A percentile compares a stretch with the other conserved stretches of the same genome.
phyloP scores from a whole-genome alignment of 2,113 vertebrate genomes.

The Etheostoma spectabile region DNA sequence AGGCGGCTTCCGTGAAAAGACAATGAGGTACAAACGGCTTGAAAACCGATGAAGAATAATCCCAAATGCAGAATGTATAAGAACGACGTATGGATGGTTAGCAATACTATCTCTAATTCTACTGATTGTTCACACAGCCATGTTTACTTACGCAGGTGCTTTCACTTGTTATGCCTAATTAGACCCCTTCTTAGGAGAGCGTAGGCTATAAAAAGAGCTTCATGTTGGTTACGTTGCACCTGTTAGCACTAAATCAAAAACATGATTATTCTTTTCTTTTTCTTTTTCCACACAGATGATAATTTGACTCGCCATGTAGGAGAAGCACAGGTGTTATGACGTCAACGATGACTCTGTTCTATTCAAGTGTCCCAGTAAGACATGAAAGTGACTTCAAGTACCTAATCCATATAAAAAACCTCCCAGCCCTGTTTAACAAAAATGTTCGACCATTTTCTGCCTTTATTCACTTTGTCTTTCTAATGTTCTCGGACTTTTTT shows the following conservation, averaged over 20 bases:
- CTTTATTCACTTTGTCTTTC: neutral
- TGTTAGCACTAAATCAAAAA: neutral
- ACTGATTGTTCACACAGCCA: neutral
- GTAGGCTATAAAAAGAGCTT: neutral
- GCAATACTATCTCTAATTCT: neutral
- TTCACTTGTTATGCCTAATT: neutral
- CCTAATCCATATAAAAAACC: neutral
- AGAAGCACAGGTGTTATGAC: neutral
- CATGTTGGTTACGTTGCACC: neutral
- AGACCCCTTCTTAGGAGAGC: neutral
- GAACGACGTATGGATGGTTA: neutral
- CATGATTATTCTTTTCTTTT: neutral
- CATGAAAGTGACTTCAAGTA: neutral
- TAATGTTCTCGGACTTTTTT: neutral
- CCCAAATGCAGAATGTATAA: neutral
- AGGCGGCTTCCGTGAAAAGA: neutral
- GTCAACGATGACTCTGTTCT: neutral
- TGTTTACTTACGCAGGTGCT: neutral
- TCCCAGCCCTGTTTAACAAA: neutral
- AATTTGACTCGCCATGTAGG: neutral
- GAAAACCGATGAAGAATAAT: neutral
- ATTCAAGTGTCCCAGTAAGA: neutral
- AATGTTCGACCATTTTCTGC: neutral
- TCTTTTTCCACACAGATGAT: neutral
- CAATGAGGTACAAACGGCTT: neutral